Conservation (phyloP, 35 echinoderm and acorn worm genomes). For the Chiridota heheva region DNA sequence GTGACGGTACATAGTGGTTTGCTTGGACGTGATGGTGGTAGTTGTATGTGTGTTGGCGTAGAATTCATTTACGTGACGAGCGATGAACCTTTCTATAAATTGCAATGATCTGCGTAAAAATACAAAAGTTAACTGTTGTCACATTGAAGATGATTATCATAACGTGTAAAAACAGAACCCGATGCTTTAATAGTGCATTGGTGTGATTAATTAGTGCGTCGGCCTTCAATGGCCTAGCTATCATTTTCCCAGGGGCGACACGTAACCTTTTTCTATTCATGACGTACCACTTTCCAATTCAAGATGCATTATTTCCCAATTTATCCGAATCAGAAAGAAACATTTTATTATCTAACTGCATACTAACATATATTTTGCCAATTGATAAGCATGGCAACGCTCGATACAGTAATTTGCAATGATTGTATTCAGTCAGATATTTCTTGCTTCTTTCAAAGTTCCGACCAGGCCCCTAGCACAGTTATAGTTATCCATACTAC, state of each 20-base stretch:
- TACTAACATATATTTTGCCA: too few relatives aligned
- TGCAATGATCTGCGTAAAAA: slow-evolving; percentile 63
- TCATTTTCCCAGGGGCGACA: background rate
- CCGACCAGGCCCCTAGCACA: too few relatives aligned
- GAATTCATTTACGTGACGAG: slow-evolving; percentile 64
- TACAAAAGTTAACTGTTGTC: background rate
- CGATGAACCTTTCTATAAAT: slow-evolving; percentile 93
- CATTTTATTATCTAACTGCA: too few relatives aligned
- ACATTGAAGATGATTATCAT: background rate
- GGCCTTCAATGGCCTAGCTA: background rate
- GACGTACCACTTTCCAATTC: too few relatives aligned
- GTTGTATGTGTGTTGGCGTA: slow-evolving; percentile 99
- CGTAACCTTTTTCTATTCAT: too few relatives aligned
- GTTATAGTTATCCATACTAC: too few relatives aligned
- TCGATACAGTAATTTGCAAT: too few relatives aligned
- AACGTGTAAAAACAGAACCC: background rate
- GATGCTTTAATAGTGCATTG: background rate
- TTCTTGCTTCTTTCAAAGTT: too few relatives aligned
- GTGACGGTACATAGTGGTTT: slow-evolving; percentile 88
- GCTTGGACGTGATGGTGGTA: slow-evolving; percentile 87
- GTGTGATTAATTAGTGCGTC: background rate
- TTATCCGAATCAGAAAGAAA: too few relatives aligned
- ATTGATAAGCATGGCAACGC: too few relatives aligned
- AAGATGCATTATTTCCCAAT: too few relatives aligned
- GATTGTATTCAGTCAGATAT: too few relatives aligned